Base-by-base conservation (phyloP, 2,113 vertebrate genomes). In the Saccopteryx bilineata region DNA sequence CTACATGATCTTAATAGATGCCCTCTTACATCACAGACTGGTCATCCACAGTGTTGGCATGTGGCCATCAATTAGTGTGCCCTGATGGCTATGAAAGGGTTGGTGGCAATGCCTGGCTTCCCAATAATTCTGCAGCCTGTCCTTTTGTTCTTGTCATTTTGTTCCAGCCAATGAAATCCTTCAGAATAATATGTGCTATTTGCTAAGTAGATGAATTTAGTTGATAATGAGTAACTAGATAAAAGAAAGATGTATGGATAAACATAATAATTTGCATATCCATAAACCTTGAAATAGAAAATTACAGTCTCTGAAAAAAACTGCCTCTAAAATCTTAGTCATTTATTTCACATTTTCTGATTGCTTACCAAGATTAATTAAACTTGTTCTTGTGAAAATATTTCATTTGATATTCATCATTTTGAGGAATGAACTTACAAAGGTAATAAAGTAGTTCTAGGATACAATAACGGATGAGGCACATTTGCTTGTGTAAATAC, bases 381-480 rank as follows among this genome's bases (percentile, higher is more conserved):
- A 92, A 82, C n/a, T 39, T 88, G 81, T 90, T 90, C 72, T 81
- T 31, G 23, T 18, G 69, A 95, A 89, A 94, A 78, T 81, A 54
- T 33, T 88, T 7, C 5, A 8, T 56, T 91, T 74, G 48, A 72
- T 31, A 85, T n/a, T 84, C 63, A 39, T 83, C 26, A 9, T 85
- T 87, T 71, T 88, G 54, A 94, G 15, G 21, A 75, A 11, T 54
- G 39, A 72, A 65, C 14, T 50, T 60, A 96, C 4, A 60, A 65
- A 82, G 24, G 80, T 82, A 48, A 82, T 65, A 78, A 95, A 31
- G 18, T 78, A 71, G 71, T 66, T 81, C 58, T 18, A 76, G 60
- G 13, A 21, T 31, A 87, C 2, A 18, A 24, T 5, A 75, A 23
- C 3, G 19, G 21, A 26, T 80, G 33, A 83, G 61, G 6, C 18